Evolutionary conservation across 2,113 vertebrate species (phyloP).

Genomic region (Sinosuthora webbiana): DNA sequence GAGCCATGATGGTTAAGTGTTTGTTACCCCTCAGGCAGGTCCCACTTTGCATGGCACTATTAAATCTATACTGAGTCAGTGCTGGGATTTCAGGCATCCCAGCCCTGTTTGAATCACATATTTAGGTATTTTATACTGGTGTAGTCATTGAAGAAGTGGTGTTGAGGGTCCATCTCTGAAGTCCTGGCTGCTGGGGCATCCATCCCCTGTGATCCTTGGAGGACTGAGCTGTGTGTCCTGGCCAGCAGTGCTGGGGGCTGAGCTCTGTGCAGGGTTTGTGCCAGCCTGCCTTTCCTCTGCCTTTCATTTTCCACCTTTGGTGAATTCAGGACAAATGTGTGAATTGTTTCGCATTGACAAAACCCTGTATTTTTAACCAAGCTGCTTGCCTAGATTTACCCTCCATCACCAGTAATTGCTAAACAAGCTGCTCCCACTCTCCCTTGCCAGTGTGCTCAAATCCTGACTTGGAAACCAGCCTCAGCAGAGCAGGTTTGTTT

Average conservation of each 20-base stretch:
- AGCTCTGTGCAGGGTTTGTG: neutral
- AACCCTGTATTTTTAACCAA: neutral
- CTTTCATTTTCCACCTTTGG: neutral
- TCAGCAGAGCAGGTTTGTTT: neutral
- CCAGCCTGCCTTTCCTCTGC: neutral
- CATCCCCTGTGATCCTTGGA: fast-evolving
- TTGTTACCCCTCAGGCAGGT: neutral
- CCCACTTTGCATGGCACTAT: neutral
- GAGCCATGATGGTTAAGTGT: neutral
- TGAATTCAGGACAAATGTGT: neutral
- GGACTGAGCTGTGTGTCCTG: fast-evolving
- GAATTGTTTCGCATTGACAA: neutral
- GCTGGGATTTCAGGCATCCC: neutral
- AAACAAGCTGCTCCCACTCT: neutral
- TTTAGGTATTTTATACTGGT: neutral
- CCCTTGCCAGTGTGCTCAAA: neutral
- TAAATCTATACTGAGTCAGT: neutral
- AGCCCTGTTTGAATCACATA: neutral
- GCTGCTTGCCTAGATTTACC: neutral
- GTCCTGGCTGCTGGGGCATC: neutral
- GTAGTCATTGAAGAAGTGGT: neutral
- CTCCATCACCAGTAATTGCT: neutral
- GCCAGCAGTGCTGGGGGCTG: neutral
- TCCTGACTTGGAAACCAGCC: neutral
- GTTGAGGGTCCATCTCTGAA: neutral